These are phyloP conservation scores for Protobothrops mucrosquamatus DNA, from an alignment of 2,113 vertebrate genomes.

Conservation along the genomic window DNA sequence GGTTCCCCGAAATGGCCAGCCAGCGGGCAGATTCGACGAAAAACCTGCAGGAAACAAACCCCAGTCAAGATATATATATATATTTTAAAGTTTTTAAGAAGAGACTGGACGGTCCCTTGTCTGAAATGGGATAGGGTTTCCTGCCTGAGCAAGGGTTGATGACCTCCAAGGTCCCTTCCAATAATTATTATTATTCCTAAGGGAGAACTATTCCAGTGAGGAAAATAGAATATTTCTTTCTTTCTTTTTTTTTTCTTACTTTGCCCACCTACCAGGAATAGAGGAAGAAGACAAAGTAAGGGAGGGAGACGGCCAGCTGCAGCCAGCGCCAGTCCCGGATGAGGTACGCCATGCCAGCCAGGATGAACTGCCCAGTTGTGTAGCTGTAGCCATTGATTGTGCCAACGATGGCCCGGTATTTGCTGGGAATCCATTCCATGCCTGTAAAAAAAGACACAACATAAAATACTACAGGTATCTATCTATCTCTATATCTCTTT, in stretches of 20 bases:
- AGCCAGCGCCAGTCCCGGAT: constrained; percentile 61
- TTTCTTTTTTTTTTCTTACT: no score
- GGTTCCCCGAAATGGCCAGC: constrained; percentile 72
- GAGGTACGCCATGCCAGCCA: constrained; percentile 49
- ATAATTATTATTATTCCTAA: no score
- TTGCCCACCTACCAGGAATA: constrained; percentile 66
- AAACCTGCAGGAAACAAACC: constrained; percentile 68
- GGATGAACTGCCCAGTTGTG: constrained; percentile 63
- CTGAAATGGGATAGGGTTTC: no score
- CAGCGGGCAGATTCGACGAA: constrained; percentile 82
- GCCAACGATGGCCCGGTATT: constrained; percentile 42
- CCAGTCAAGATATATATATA: not conserved
- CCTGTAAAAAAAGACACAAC: constrained; percentile 42
- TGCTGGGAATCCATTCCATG: constrained; percentile 67
- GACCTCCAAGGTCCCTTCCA: no score
- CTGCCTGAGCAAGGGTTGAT: no score
- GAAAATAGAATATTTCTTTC: no score
- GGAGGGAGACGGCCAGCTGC: constrained; percentile 59
- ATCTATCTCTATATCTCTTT: no score
- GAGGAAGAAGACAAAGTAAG: constrained; percentile 68
- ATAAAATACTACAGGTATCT: not conserved
- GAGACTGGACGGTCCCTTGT: no score
- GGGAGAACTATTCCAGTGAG: no score
- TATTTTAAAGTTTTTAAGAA: no score
- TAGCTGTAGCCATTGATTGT: constrained; percentile 64